Evolutionary conservation across 1,140 invertebrate genomes (phyloP).

Genomic region (Euglossa dilemma): DNA sequence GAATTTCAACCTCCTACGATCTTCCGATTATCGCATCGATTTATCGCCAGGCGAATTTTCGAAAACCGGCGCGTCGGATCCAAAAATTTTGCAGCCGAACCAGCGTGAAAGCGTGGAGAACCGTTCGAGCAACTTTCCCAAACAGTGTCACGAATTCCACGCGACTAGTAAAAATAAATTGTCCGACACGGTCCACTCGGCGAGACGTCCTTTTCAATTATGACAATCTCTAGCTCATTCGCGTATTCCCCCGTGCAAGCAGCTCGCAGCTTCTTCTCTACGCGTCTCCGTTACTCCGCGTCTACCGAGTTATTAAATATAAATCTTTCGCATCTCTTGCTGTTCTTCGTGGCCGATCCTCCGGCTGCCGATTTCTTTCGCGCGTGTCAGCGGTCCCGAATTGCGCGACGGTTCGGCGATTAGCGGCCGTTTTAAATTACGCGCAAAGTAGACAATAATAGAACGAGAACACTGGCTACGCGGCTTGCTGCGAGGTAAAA

Average conservation of each 20-base stretch:
- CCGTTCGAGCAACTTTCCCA: neutral
- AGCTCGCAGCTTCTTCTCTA: neutral
- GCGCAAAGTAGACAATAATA: slow-evolving; percentile 40
- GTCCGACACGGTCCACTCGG: neutral
- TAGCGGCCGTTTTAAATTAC: slow-evolving; percentile 29
- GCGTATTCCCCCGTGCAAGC: neutral
- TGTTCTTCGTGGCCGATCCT: no score
- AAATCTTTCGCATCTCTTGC: no score
- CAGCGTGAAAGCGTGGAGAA: neutral
- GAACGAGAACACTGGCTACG: slow-evolving; percentile 29
- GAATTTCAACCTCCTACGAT: no score
- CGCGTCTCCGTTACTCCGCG: neutral
- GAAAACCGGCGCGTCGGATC: no score
- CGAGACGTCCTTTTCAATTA: slow-evolving; percentile 19
- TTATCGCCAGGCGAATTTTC: no score
- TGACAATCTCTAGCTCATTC: slow-evolving; percentile 29
- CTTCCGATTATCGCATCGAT: no score
- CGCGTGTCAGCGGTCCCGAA: neutral
- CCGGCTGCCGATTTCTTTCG: neutral
- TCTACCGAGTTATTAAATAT: neutral
- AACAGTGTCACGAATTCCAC: slow-evolving; percentile 9
- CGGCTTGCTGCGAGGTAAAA: slow-evolving; percentile 21
- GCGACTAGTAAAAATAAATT: slow-evolving; percentile 4
- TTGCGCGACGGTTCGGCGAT: slow-evolving; percentile 2
- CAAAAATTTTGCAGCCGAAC: neutral